Percentiles rank a stretch among this genome's conserved stretches.
These are phyloP conservation scores for Lepidostoma basale DNA, from an alignment of 1,140 invertebrate species.

Conservation along the genomic window DNA sequence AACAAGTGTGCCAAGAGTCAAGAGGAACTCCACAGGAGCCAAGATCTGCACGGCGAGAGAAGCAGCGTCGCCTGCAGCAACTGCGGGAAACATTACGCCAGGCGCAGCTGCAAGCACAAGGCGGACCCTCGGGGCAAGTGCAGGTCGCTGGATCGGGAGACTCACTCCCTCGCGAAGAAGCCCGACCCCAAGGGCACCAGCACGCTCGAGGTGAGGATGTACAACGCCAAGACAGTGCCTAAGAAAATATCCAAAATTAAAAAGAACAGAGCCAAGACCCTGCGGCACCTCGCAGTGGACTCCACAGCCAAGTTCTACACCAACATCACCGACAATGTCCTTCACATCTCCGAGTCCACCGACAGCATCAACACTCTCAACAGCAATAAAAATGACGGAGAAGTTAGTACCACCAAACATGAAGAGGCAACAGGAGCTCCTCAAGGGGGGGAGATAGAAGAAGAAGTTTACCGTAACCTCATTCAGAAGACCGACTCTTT, in stretches of 20 bases:
- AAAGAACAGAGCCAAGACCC: constrained; percentile 64
- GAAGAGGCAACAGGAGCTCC: neutral
- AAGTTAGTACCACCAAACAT: constrained; percentile 49
- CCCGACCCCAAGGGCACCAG: constrained; percentile 42
- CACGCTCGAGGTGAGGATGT: constrained; percentile 63
- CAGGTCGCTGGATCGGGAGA: constrained; percentile 23
- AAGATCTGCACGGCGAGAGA: constrained; percentile 18
- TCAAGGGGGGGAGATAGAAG: constrained; percentile 56
- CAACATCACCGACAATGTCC: constrained; percentile 64
- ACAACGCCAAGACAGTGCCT: constrained; percentile 69
- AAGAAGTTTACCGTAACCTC: constrained; percentile 58
- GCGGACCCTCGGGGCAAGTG: neutral
- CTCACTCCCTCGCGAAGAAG: constrained; percentile 41
- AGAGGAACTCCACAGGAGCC: neutral
- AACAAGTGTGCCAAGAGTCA: constrained; percentile 19
- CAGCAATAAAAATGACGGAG: constrained; percentile 39
- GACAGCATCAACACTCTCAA: constrained; percentile 61
- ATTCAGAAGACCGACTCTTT: constrained; percentile 62
- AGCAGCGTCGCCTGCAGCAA: neutral
- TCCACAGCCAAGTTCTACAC: constrained; percentile 68
- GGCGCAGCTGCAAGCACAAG: neutral
- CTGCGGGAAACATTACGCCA: no score
- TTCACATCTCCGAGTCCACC: constrained; percentile 67
- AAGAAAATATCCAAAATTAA: constrained; percentile 70
- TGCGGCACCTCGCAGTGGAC: constrained; percentile 52